Percentiles rank a stretch among this genome's conserved stretches.
Conservation (phyloP, 2,888 invertebrate genomes). For the Elegia similella region DNA sequence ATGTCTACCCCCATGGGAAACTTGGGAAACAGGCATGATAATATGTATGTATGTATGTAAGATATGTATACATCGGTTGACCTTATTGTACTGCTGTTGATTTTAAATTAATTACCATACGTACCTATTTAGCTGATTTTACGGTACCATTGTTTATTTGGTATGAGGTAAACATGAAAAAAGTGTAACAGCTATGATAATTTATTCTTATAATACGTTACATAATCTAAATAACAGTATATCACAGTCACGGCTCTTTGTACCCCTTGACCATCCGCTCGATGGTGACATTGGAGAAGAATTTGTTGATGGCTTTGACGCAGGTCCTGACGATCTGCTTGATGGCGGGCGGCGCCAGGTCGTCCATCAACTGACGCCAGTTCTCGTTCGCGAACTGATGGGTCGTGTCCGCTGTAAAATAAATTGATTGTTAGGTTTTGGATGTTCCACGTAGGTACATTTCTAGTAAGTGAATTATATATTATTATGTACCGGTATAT, state of each 20-base stretch:
- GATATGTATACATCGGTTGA: too few species aligned
- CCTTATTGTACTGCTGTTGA: too few species aligned
- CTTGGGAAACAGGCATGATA: too few species aligned
- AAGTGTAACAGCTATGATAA: background rate
- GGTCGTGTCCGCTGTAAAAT: slow-evolving; percentile 62
- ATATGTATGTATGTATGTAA: too few species aligned
- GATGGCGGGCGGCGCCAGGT: slow-evolving; percentile 68
- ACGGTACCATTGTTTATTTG: too few species aligned
- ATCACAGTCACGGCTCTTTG: slow-evolving; percentile 26
- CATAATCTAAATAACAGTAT: background rate
- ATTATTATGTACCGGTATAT: too few species aligned
- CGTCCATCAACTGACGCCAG: slow-evolving; percentile 75
- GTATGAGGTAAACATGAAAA: background rate
- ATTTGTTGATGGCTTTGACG: slow-evolving; percentile 69
- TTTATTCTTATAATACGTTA: background rate
- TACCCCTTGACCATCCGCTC: slow-evolving; percentile 51
- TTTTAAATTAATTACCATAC: too few species aligned
- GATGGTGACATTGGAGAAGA: slow-evolving; percentile 56
- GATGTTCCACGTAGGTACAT: too few species aligned
- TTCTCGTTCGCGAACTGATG: slow-evolving; percentile 69
- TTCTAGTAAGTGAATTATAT: too few species aligned
- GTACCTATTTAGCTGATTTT: too few species aligned
- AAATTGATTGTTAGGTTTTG: background rate
- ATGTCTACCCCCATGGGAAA: too few species aligned
- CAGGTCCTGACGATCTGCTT: slow-evolving; percentile 68